Percentiles rank a stretch among this genome's conserved stretches.
Evolutionary conservation across 2,888 invertebrate species (phyloP).

Genomic region (Athripsodes cinereus): DNA sequence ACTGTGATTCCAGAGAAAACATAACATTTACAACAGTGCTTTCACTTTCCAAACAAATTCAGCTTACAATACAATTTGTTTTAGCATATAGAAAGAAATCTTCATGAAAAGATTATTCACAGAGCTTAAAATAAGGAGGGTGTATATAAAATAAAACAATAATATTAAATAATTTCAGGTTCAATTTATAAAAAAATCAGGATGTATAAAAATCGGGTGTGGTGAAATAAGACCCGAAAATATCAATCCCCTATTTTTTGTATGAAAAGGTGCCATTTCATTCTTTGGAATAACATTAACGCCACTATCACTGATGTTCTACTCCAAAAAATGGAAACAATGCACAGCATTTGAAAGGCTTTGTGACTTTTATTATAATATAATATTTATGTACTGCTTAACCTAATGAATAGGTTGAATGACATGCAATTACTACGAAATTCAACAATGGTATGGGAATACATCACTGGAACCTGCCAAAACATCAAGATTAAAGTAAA

Average conservation of each 20-base stretch:
- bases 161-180: background rate
- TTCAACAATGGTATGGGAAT: too few species aligned
- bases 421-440: background rate
- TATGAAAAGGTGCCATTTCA: background rate
- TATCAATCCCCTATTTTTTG: background rate
- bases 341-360: background rate
- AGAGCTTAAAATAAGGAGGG: too few species aligned
- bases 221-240: conserved; percentile 1
- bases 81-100: too few species aligned
- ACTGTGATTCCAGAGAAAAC: too few species aligned
- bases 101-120: too few species aligned
- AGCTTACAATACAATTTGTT: too few species aligned
- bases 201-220: conserved; percentile 4
- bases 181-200: conserved; percentile 4
- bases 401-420: background rate
- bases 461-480: too few species aligned
- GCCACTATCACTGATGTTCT: background rate
- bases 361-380: conserved; percentile 1
- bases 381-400: background rate
- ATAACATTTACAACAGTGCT: too few species aligned
- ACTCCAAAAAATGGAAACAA: background rate
- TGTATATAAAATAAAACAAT: background rate
- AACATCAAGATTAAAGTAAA: too few species aligned
- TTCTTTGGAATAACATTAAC: background rate
- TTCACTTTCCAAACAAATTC: too few species aligned